Base-by-base conservation (phyloP, 2,888 invertebrate genomes). In the Drosophila lutescens region DNA sequence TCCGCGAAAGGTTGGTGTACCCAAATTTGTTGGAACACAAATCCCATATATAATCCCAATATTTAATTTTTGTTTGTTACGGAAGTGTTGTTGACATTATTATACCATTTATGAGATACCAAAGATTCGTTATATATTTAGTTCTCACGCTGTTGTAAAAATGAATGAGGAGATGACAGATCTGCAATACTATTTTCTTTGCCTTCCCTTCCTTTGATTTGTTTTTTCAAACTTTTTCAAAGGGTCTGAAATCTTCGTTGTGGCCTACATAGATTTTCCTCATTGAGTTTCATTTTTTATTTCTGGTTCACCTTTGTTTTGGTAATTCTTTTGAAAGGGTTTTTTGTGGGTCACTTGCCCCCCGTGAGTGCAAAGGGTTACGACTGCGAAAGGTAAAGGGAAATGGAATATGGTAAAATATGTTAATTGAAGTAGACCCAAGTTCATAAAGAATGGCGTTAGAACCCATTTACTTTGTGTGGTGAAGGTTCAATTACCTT, bases 351-450 rank as follows among this genome's bases (percentile, higher is more conserved):
- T 69, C 68, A 69, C 59, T 41, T 53, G 50, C 36, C 41, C 47
- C 46, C 53, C 47, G 34, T 36, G 56, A 57, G 66, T 34, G 51
- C 51, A 47, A 49, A 62, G 49, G 60, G 62, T 62, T 60, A 62
- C 40, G 17, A 9, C 34, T 47, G 62, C 17, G 47, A 38, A 47
- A 26, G 60, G 40, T 17, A 41, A 17, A 40, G 47, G 47, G 40
- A 58, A 62, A 43, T 49, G 61, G 41, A 63, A 49, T 60, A 59
- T 69, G 69, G 68, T 41, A 68, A 69, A 69, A 69, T 68, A 69
- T 69, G 69, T 51, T 69, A 68, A 69, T 69, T 79, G 75, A 62
- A 79, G 59, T 71, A 61, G 49, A 34, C 54, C 30, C 60, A 59
- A 68, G 50, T 46, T 72, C 38, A 68, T 26, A 58, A 47, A 51